Evolutionary conservation across 2,113 vertebrate species (phyloP), one percentile per base, ranked within the genome.

Genomic region (Psilopogon haemacephalus): DNA sequence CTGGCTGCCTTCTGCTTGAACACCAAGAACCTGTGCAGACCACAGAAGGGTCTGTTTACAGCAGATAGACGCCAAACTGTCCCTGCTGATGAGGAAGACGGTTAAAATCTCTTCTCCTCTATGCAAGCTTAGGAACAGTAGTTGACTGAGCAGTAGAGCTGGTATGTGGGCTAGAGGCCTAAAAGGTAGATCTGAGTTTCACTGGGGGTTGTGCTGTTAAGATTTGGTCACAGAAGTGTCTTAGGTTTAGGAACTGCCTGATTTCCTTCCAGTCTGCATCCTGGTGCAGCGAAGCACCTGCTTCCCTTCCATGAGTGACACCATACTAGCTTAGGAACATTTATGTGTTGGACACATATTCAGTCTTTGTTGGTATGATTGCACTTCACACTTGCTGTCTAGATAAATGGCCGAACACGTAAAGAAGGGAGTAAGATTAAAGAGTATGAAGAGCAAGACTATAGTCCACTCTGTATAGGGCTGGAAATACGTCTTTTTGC

Each of bases 291-390:
- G 72, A 62, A 60, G 32, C 46, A 69, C 26, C 85, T 86, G 28
- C 72, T 95, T 93, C 33, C 26, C 46, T 65, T 87, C 85, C 76
- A 58, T 91, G 86, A 95, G 82, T 48, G 46, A 48, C 23, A 21
- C 46, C 11, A 11, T 48, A 48, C 46, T 48, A 23, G 46, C 46
- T 48, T 48, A 48, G 46, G 46, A 48, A 23, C 46, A 48, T 48
- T 48, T 48, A 23, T 23, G 11, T 23, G 20, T 54, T 62, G 50
- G n/a, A 18, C 54, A 15, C 14, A 6, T 40, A 37, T 48, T 84
- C 24, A 75, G 58, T 59, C 23, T 85, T 62, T 44, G 9, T 76
- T 81, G 30, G 12, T 59, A 15, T 50, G 65, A 33, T 15, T 73
- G 56, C 23, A 35, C 60, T 73, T 76, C 5, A 5, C 33, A 69